Evolutionary conservation across 1,140 invertebrate genomes (phyloP), one percentile per base, ranked within the genome.

Genomic region (Euborellia annulipes): DNA sequence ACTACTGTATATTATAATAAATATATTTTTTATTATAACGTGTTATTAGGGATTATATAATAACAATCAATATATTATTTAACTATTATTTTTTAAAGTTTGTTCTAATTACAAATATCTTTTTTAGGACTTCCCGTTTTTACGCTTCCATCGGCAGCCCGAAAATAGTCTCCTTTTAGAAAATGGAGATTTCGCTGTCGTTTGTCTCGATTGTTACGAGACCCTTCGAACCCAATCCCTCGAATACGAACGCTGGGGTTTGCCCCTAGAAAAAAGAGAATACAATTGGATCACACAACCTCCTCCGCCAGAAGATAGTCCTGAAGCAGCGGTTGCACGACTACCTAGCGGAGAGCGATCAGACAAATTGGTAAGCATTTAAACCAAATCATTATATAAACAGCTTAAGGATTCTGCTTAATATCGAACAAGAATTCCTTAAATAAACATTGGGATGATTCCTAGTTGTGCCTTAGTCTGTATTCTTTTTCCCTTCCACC

Each of bases 201-300:
- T 90, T 23, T 94, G 90, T 65, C 70, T 91, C 54, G 85, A 90
- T 54, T 95, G 90, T 67, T 90, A 87, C 59, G 85, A 91, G 62
- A 85, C 84, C 0, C 59, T 82, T 19, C 76, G 84, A 53, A 84
- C 82, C 48, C 84, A 88, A 63, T 82, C 80, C 55, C 72, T 80
- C 46, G 86, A 90, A 59, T 89, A 89, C 66, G 85, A 89, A 65
- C 71, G 84, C 52, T 86, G 85, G 73, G 86, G 86, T 50, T 70
- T 91, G 47, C 87, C 87, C 2, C 64, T 85, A 17, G 83, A 87
- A 52, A 89, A 87, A 66, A 68, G 83, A 50, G 81, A 82, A 61
- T 90, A 90, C 66, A 91, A 90, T 68, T 91, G 87, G 87, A 83
- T 91, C 57, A 78, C 85, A 47, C 78, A 89, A 58, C 85, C 85